phyloP scores from a whole-genome alignment of 2,888 invertebrate genomes.

The Drosophila ochracea region DNA sequence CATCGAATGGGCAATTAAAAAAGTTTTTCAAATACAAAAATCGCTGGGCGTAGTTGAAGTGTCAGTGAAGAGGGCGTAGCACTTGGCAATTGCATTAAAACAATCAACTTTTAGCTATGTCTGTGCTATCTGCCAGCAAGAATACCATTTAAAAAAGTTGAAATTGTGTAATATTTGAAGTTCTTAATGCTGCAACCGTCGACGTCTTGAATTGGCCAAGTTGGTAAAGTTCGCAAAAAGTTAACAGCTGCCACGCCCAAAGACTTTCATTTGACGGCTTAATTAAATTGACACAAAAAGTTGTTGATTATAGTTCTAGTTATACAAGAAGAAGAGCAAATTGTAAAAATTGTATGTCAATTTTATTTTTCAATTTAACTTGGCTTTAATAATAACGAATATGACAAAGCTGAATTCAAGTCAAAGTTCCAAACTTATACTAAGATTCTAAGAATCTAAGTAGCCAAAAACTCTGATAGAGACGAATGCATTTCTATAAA shows the following conservation, averaged over 20 bases:
- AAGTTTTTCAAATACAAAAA: slow-evolving; percentile 51
- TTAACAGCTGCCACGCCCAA: slow-evolving; percentile 22
- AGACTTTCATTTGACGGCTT: slow-evolving; percentile 21
- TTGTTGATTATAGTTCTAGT: background rate
- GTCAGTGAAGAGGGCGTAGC: slow-evolving; percentile 29
- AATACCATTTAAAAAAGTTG: slow-evolving; percentile 37
- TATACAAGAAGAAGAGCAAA: slow-evolving; percentile 3
- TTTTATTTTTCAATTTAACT: background rate
- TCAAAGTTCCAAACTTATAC: background rate
- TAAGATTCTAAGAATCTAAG: background rate
- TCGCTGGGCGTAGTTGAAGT: slow-evolving; percentile 12
- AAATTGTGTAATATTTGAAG: slow-evolving; percentile 54
- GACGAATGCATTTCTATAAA: background rate
- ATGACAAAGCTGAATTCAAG: background rate
- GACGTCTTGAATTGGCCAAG: slow-evolving; percentile 32
- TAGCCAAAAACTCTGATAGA: background rate
- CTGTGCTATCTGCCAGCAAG: background rate
- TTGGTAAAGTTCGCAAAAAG: slow-evolving; percentile 30
- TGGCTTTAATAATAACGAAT: background rate
- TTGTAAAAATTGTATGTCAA: slow-evolving; percentile 16
- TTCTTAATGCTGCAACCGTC: slow-evolving; percentile 29
- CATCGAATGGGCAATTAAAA: slow-evolving; percentile 70
- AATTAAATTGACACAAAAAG: slow-evolving; percentile 46
- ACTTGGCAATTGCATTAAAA: slow-evolving; percentile 41
- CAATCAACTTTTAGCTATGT: slow-evolving; percentile 36